These are phyloP conservation scores for Empidonax traillii DNA, from an alignment of 2,113 vertebrate genomes.

Conservation along the genomic window DNA sequence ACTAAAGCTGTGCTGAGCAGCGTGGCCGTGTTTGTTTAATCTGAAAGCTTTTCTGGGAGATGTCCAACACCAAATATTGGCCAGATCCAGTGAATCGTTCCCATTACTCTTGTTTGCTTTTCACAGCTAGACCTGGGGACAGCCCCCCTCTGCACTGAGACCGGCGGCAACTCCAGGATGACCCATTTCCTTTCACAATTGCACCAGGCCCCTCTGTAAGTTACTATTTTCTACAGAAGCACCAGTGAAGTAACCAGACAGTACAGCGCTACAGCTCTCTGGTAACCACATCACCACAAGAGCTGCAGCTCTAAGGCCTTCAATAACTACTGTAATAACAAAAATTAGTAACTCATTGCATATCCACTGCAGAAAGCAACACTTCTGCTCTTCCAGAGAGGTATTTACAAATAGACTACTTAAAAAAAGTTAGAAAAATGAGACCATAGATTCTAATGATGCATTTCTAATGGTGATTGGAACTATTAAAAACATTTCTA, in stretches of 20 bases:
- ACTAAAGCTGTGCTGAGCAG: not conserved
- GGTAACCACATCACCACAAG: not conserved
- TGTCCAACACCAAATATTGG: not conserved
- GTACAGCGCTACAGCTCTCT: not conserved
- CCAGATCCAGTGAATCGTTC: not conserved
- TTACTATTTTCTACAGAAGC: not conserved
- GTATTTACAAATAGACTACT: not conserved
- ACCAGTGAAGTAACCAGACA: not conserved
- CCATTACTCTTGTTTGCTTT: not conserved
- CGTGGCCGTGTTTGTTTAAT: not conserved
- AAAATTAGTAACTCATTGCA: not conserved
- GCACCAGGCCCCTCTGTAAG: not conserved
- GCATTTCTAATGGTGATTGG: not conserved
- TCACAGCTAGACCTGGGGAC: not conserved
- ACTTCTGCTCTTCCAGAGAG: not conserved
- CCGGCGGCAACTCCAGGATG: not conserved
- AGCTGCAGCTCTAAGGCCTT: not conserved
- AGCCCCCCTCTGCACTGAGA: not conserved
- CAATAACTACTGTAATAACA: not conserved
- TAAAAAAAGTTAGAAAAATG: not conserved
- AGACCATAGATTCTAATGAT: not conserved
- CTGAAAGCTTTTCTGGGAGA: conserved; percentile 51
- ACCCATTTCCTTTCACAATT: not conserved
- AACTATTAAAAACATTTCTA: not conserved
- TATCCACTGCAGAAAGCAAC: not conserved